These are phyloP conservation scores for Okapia johnstoni DNA, from an alignment of 2,113 vertebrate species.

Conservation along the genomic window DNA sequence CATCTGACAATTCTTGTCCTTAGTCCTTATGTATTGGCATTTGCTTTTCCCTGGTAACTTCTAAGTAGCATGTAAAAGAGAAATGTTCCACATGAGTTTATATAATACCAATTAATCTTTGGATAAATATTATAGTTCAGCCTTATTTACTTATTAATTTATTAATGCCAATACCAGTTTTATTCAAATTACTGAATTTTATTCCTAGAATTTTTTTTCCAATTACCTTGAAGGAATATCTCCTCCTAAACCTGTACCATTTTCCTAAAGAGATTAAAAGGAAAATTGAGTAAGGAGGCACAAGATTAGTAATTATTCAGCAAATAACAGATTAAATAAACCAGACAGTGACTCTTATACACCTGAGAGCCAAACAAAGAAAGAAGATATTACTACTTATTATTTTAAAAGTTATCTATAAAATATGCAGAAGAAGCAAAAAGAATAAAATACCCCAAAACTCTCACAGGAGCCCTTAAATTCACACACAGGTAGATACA, in stretches of 20 bases:
- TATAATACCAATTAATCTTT: neutral
- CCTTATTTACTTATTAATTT: neutral
- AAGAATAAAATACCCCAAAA: neutral
- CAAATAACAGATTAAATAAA: neutral
- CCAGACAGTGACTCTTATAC: neutral
- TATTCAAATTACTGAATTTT: neutral
- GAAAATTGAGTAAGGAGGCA: neutral
- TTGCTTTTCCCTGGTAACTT: conserved; percentile 46
- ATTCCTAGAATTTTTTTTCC: neutral
- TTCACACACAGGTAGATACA: neutral
- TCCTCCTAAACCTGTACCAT: neutral
- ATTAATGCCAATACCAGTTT: neutral
- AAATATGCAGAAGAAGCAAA: neutral
- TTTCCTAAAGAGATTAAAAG: neutral
- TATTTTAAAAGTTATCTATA: neutral
- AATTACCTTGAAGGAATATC: neutral
- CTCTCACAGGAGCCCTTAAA: neutral
- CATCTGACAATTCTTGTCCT: conserved; percentile 54
- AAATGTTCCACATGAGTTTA: neutral
- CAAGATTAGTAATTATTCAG: neutral
- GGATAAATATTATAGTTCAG: neutral
- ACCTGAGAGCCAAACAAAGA: neutral
- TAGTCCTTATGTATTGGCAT: conserved; percentile 58
- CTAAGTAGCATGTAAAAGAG: neutral
- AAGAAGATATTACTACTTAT: neutral